Conservation (phyloP, 2,888 invertebrate genomes). For the Gandaritis pyraliata region DNA sequence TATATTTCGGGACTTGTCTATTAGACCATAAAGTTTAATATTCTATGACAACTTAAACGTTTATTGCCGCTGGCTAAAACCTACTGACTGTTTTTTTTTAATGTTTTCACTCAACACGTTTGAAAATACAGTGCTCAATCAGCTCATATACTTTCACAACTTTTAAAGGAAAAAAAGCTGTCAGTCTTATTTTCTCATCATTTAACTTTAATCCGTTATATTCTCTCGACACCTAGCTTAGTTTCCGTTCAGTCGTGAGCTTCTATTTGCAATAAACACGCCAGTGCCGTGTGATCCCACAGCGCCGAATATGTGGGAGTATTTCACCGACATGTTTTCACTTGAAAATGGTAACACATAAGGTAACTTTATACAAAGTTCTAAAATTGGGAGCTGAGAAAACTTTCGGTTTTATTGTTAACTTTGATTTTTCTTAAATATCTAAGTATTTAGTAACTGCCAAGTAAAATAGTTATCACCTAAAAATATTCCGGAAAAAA, state of each 20-base stretch:
- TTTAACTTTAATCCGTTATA: not conserved
- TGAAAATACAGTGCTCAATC: no score
- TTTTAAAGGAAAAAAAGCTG: no score
- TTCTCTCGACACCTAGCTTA: conserved; percentile 3
- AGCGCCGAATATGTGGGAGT: conserved; percentile 56
- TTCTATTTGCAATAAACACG: conserved; percentile 76
- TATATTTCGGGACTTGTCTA: conserved; percentile 22
- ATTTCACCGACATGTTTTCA: conserved; percentile 60
- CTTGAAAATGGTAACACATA: conserved; percentile 65
- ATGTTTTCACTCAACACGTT: no score
- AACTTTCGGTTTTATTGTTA: not conserved
- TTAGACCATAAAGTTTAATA: not conserved
- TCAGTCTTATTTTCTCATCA: conserved; percentile 2
- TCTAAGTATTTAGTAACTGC: not conserved
- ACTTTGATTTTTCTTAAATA: not conserved
- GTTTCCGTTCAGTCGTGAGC: conserved; percentile 46
- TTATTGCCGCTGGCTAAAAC: no score
- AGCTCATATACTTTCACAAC: no score
- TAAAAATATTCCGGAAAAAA: not conserved
- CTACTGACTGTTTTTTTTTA: no score
- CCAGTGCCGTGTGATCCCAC: conserved; percentile 56
- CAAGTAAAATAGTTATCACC: not conserved
- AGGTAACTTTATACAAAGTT: not conserved
- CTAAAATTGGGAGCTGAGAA: not conserved
- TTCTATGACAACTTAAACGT: no score